Evolutionary conservation across 2,113 vertebrate species (phyloP), one percentile per base, ranked within the genome.

Genomic region (Callionymus lyra): DNA sequence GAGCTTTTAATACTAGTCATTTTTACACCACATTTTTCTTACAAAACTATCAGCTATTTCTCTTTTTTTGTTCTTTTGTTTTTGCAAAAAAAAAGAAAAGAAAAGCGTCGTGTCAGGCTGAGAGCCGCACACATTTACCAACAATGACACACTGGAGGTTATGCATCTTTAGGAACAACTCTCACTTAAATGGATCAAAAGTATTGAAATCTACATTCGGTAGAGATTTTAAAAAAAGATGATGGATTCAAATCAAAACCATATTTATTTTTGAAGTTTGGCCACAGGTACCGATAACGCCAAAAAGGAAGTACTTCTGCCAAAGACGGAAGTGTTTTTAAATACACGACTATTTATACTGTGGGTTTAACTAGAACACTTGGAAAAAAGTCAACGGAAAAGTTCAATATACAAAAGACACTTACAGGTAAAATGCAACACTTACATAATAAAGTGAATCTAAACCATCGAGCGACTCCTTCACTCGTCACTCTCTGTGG

Each of bases 21-120:
- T 69, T 68, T 46, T 65, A 76, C 65, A 72, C 54, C 65, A 67
- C 67, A 55, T 71, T 68, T 70, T 72, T 60, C 53, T 72, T 79
- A 74, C 52, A 83, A 82, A 81, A 72, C 53, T 61, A 76, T 65
- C 64, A 50, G 47, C 67, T 66, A 62, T 69, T 37, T 68, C 45
- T 76, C 50, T 69, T 45, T 16, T 35, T 50, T 60, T 49, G 41
- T 15, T 50, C 45, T 47, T 37, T 14, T 38, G 6, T 27, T 66
- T 60, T 68, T 68, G 53, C 68, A n/a, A n/a, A 9, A 41, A 21
- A 41, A 19, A 41, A 41, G 8, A 19, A 6, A 9, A 53, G 41
- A 74, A 76, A 80, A 75, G 54, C 69, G 65, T 62, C 52, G 52
- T 54, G 64, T 50, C 39, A 50, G 56, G 76, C 71, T 59, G 53